phyloP scores from a whole-genome alignment of 2,888 invertebrate species.

The Drosophila testacea region DNA sequence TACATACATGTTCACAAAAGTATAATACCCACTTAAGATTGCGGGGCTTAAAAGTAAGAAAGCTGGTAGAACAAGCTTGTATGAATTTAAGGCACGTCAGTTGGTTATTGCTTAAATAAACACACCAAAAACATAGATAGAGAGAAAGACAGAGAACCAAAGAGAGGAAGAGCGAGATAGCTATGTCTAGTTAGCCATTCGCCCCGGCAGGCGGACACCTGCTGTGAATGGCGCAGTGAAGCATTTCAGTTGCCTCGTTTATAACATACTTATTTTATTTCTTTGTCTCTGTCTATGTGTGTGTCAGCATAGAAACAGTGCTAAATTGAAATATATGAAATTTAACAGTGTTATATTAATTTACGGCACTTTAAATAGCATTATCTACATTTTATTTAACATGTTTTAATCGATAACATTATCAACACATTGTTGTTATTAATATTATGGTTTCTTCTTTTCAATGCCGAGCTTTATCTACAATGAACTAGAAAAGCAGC shows the following conservation, averaged over 20 bases:
- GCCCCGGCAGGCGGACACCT: slow-evolving; percentile 37
- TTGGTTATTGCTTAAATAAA: slow-evolving; percentile 49
- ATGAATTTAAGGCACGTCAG: slow-evolving; percentile 56
- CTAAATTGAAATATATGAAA: slow-evolving; percentile 6
- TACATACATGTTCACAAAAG: background rate
- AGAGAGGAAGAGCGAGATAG: background rate
- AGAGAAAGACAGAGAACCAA: background rate
- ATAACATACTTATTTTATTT: slow-evolving; percentile 56
- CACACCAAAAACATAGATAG: slow-evolving; percentile 19
- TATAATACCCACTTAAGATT: background rate
- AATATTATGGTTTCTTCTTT: no score
- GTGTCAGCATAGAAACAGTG: background rate
- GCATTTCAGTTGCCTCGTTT: slow-evolving; percentile 59
- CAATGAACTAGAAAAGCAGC: no score
- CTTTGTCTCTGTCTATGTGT: background rate
- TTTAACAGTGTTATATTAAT: background rate
- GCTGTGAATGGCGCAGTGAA: slow-evolving; percentile 54
- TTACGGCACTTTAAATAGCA: background rate
- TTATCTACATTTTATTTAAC: no score
- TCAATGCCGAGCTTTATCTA: no score
- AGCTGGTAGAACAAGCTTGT: slow-evolving; percentile 28
- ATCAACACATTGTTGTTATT: no score
- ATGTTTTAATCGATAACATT: no score
- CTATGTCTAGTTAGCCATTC: slow-evolving; percentile 21
- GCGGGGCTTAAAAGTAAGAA: background rate